phyloP scores from a whole-genome alignment of 1,140 invertebrate genomes.

The Hycleus phaleratus region DNA sequence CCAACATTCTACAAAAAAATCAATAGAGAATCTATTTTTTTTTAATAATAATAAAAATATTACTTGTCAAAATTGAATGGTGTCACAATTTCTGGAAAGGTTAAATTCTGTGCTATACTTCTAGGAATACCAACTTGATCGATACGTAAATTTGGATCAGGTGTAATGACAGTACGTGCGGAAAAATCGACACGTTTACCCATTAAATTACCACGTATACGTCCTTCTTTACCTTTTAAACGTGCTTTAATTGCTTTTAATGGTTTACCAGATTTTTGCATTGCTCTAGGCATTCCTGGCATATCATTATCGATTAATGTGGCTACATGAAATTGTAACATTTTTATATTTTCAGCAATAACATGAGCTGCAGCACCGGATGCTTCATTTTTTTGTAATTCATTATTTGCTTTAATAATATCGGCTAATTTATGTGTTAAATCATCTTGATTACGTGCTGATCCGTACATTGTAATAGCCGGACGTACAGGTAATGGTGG shows the following conservation, averaged over 20 bases:
- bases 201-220: conserved; percentile 98
- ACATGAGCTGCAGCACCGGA: conserved; percentile 95
- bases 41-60: not conserved
- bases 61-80: conserved; percentile 96
- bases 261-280: conserved; percentile 98
- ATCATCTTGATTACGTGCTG: conserved; percentile 98
- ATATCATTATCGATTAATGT: conserved; percentile 98
- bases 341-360: conserved; percentile 92
- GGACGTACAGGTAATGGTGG: conserved; percentile 90
- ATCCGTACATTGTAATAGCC: conserved; percentile 98
- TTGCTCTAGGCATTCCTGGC: conserved; percentile 93
- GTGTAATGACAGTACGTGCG: conserved; percentile 97
- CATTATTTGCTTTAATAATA: conserved; percentile 98
- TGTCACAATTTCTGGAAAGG: conserved; percentile 98
- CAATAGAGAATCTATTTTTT: conserved; percentile 17
- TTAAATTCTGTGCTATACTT: conserved; percentile 97
- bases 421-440: conserved; percentile 98
- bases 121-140: conserved; percentile 98
- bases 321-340: conserved; percentile 98
- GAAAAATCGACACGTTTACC: conserved; percentile 99
- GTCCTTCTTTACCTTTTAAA: conserved; percentile 91
- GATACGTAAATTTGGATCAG: conserved; percentile 97
- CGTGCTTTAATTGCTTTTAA: conserved; percentile 94
- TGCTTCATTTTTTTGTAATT: conserved; percentile 90
- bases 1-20: conserved; percentile 70